Base-by-base conservation (phyloP, 2,888 invertebrate genomes). In the Tolmerus cingulatus region DNA sequence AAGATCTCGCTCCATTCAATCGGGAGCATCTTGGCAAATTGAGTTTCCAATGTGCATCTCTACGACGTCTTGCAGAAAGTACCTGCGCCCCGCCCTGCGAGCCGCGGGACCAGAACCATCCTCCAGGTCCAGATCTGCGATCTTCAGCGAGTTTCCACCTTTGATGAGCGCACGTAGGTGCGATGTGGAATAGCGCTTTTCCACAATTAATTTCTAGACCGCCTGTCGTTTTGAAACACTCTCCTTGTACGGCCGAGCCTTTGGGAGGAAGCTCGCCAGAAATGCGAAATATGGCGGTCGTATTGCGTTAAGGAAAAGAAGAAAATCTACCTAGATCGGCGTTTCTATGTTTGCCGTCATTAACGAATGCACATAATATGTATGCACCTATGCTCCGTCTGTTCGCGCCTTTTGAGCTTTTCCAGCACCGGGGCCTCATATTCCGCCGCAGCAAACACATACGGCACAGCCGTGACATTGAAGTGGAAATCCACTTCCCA, bases 401-500 rank as follows among this genome's bases (percentile, higher is more conserved):
- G 19, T 51, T 51, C 19, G 51, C 51, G 51, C 27, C 66, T 66
- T 66, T 66, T 66, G 23, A 66, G 27, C 66, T 66, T 66, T 66
- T 66, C 27, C 66, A 66, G 66, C 66, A 66, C 19, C 9, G 27
- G 12, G 27, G 9, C 12, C 66, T 23, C 66, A 19, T 66, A 66
- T 66, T 23, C 66, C 27, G 9, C 27, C 66, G 19, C 4, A 23
- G 66, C 66, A 8, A 27, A 23, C 27, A 66, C 9, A 66, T 27
- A 27, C 27, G 23, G 23, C 27, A 23, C 27, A 76, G 37, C 34
- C 76, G 19, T 76, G 76, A 76, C 76, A 76, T 76, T 76, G 76
- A 76, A 76, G 34, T 76, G 76, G 76, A 76, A 76, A 76, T 76
- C n/a, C 76, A 76, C 37, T 34, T 76, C 76, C 76, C 76, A 76